Conservation (phyloP, 37 sponge, comb jelly and placozoan species). For the Spongilla lacustris region DNA sequence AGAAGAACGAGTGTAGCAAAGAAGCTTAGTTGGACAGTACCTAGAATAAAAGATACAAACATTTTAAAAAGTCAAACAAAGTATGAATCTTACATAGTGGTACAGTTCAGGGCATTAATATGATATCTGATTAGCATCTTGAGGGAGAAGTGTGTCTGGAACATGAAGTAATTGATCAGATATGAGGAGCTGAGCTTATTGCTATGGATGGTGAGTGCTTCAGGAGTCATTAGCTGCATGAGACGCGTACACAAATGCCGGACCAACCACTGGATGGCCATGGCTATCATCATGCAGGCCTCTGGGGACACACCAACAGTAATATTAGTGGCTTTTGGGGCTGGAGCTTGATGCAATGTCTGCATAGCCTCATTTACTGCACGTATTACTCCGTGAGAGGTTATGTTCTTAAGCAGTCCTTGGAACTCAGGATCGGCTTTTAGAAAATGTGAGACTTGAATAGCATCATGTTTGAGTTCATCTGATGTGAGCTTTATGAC, state of each 20-base stretch:
- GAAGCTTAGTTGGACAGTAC: neutral
- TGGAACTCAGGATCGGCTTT: slow-evolving; percentile 40
- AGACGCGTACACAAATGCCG: slow-evolving; percentile 27
- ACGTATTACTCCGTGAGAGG: slow-evolving; percentile 12
- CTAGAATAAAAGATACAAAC: neutral
- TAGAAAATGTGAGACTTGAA: slow-evolving; percentile 22
- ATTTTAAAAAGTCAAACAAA: neutral
- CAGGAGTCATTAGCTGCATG: slow-evolving; percentile 57
- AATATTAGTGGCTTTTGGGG: neutral
- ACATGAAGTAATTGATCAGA: slow-evolving; percentile 48
- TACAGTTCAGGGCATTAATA: neutral
- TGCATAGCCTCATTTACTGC: slow-evolving; percentile 41
- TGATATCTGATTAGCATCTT: slow-evolving; percentile 49
- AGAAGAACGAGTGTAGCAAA: neutral
- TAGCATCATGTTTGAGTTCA: slow-evolving; percentile 38
- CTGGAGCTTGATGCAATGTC: slow-evolving; percentile 11
- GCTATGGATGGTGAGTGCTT: slow-evolving; percentile 34
- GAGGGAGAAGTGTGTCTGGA: slow-evolving; percentile 73
- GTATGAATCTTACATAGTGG: neutral
- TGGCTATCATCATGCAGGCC: neutral
- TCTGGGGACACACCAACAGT: neutral
- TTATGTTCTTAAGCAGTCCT: slow-evolving; percentile 28
- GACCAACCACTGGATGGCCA: slow-evolving; percentile 41
- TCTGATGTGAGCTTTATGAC: slow-evolving; percentile 6
- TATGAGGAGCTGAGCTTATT: slow-evolving; percentile 29